Evolutionary conservation across 2,797 vertebrate genomes (phyloP), one percentile per base, ranked within the genome.

Genomic region (Cynodonichthys magdalenae): DNA sequence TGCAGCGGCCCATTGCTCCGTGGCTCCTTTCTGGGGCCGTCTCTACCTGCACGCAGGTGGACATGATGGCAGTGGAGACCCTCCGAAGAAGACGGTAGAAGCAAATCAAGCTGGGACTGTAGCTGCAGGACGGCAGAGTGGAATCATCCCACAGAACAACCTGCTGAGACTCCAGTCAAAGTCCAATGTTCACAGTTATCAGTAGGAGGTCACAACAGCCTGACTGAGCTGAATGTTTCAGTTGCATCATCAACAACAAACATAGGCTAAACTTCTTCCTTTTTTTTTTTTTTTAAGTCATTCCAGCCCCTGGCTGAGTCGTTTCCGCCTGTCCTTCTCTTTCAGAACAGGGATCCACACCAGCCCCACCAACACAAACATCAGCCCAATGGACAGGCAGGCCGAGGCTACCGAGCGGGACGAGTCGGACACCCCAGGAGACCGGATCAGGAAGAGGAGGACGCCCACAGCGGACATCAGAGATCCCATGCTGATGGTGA

Each of bases 1-100:
- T 92, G 77, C 97, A 97, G 10, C 94, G 95, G 19, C 95, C 95
- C 1, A 96, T 84, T 61, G 95, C 93, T 12, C 57, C 72, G 1
- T 83, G 73, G 5, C 6, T 71, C 41, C 6, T 82, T 74, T 94
- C 93, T 82, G 65, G 64, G 52, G 60, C 71, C 0, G 69, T 58
- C 55, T 85, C 79, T 0, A 82, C 41, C 74, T 68, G 72, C 0
- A 82, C 79, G 36, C 59, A 29, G 34, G 85, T 84, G 5, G 86
- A 83, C 88, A 91, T 90, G 24, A 5, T 36, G 72, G 28, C 7
- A 0, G 36, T 4, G 27, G 41, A 59, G 45, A 17, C 63, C 48
- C 12, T 53, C 53, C 10, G 24, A 60, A 62, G 65, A 52, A 62
- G 54, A 62, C 24, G 24, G 55, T 58, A 44, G 34, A 54, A 52